Base-by-base conservation (phyloP, 2,888 invertebrate genomes). In the Eueremaeus valkanovi region DNA sequence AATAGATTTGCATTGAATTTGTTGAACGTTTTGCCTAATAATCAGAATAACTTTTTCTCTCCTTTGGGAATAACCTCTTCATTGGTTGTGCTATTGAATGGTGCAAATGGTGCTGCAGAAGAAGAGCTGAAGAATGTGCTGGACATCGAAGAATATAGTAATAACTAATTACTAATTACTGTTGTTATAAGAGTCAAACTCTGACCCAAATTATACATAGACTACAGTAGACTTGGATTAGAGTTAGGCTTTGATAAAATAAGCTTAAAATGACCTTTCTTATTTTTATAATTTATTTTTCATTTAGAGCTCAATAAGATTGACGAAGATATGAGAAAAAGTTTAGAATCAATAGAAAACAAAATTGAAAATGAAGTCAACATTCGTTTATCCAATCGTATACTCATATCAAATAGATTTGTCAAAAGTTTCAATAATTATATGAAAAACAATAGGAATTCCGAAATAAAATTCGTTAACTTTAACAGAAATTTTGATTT, bases 51-150 rank as follows among this genome's bases (percentile, higher is more conserved):
- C 24, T 61, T 61, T 31, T 61, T 31, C 18, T 61, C 61, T 9
- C 55, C 55, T 21, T 55, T 55, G 13, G 21, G 55, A 21, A 55
- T 55, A 55, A 55, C 55, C 24, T 31, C 61, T 31, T 61, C 61
- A 16, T 31, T 61, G 61, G 5, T 61, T 13, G 31, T 61, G 31
- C 61, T 61, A 31, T 61, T 31, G 16, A 61, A 61, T 9, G 61
- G 31, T 31, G 27, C 61, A n/a, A 31, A 61, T 31, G 61, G 61
- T 6, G 13, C 13, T 3, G 31, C 61, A 5, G 61, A 61, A 61
- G 3, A 13, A 29, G 61, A 61, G 16, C 61, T 61, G 8, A 27
- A 24, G 31, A 24, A 61, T 31, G 31, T 33, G 2, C 3, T 61
- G 61, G 18, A 31, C 31, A 31, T 61, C 8, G 9, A 29, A 6